These are phyloP conservation scores for human DNA, from an alignment of 2,113 vertebrate species.

Conservation along the genomic window DNA sequence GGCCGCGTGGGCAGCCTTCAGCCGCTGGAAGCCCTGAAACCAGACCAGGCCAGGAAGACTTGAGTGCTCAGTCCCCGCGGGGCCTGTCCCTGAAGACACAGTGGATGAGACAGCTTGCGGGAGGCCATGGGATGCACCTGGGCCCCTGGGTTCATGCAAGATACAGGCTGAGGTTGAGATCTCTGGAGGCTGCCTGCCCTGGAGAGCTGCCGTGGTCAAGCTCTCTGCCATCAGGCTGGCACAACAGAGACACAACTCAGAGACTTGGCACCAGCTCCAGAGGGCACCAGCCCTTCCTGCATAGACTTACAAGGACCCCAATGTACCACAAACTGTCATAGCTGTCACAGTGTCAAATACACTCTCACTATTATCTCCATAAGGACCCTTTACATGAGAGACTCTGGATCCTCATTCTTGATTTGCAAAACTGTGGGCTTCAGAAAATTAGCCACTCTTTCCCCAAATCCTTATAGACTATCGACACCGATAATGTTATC, in stretches of 20 bases:
- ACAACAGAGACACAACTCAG: rapidly evolving
- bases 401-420: neutral
- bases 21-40: conserved; percentile 83
- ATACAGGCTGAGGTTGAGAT: neutral
- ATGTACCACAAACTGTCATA: neutral
- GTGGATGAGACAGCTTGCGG: rapidly evolving
- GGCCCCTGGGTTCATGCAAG: neutral
- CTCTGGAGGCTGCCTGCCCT: neutral
- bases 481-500: rapidly evolving
- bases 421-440: neutral
- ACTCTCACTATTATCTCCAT: neutral
- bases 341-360: neutral
- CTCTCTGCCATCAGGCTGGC: neutral
- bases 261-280: neutral
- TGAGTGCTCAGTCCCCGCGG: rapidly evolving
- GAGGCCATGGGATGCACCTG: neutral
- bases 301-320: neutral
- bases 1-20: conserved; percentile 83
- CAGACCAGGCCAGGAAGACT: neutral
- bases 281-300: neutral
- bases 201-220: too few species aligned
- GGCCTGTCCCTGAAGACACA: neutral
- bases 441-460: neutral
- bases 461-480: neutral
- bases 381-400: neutral